A percentile compares a stretch with the other conserved stretches of the same genome.
Evolutionary conservation across 2,113 vertebrate species (phyloP).

Genomic region (Brevimyrus niger): DNA sequence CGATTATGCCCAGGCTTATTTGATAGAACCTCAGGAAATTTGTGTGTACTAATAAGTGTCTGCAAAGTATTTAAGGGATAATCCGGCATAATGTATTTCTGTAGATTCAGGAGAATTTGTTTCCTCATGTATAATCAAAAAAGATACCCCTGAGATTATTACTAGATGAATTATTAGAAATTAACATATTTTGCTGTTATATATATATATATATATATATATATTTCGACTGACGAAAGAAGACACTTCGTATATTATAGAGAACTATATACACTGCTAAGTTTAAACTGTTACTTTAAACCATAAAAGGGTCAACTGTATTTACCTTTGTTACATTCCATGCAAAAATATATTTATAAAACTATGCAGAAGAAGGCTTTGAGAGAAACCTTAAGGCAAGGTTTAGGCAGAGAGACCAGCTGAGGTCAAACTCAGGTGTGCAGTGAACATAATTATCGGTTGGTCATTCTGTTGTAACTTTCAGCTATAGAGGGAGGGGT

Average conservation of each 20-base stretch:
- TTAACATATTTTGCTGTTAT: too few relatives aligned
- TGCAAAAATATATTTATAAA: neutral
- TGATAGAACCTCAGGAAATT: neutral
- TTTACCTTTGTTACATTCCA: neutral
- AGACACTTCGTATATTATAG: neutral
- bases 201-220: too few relatives aligned
- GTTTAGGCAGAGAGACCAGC: neutral
- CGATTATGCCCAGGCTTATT: neutral
- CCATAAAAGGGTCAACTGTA: neutral
- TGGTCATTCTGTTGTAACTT: slow-evolving; percentile 30
- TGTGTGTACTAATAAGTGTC: neutral
- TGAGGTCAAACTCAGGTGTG: neutral
- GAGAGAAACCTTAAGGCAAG: neutral
- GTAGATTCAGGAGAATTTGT: neutral
- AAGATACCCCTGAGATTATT: neutral
- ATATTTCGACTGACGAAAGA: neutral
- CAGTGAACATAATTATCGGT: slow-evolving; percentile 30
- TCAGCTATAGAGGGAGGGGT: slow-evolving; percentile 30
- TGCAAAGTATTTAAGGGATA: neutral
- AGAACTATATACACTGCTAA: neutral
- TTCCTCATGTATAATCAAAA: neutral
- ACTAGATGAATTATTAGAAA: too few relatives aligned
- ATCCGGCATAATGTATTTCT: neutral
- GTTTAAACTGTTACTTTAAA: neutral
- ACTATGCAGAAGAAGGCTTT: neutral